A percentile compares a stretch with the other conserved stretches of the same genome.
Evolutionary conservation across 2,113 vertebrate genomes (phyloP).

Genomic region (Ictalurus furcatus): DNA sequence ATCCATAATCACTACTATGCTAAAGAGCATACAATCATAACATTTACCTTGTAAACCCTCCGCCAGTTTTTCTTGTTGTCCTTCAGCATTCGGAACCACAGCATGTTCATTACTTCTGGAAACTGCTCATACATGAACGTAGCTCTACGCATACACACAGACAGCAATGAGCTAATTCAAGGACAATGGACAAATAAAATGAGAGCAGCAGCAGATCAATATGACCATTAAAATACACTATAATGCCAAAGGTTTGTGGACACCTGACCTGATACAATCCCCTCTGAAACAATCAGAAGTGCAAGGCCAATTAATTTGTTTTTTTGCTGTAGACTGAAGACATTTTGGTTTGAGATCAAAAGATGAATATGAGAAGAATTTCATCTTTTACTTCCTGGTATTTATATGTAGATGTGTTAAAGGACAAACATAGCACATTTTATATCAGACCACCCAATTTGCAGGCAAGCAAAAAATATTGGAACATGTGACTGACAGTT

Average conservation of each 20-base stretch:
- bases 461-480: no score
- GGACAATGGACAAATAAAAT: background rate
- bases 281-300: no score
- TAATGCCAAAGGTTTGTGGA: background rate
- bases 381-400: no score
- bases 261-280: background rate
- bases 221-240: background rate
- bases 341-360: no score
- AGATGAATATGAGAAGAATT: no score
- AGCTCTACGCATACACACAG: slow-evolving; percentile 69
- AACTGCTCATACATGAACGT: slow-evolving; percentile 99
- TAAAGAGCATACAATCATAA: no score
- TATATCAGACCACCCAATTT: no score
- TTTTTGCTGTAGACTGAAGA: no score
- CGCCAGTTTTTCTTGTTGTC: slow-evolving; percentile 99
- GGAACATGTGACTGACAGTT: no score
- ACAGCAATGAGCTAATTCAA: background rate
- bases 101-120: slow-evolving; percentile 98
- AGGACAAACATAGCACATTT: no score
- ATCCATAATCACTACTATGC: background rate
- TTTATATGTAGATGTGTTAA: no score
- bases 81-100: slow-evolving; percentile 96
- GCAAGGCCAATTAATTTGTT: no score
- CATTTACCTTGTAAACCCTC: slow-evolving; percentile 95
- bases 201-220: background rate